These are phyloP conservation scores for Lasius fuliginosus DNA, from an alignment of 2,888 invertebrate species.

Conservation along the genomic window DNA sequence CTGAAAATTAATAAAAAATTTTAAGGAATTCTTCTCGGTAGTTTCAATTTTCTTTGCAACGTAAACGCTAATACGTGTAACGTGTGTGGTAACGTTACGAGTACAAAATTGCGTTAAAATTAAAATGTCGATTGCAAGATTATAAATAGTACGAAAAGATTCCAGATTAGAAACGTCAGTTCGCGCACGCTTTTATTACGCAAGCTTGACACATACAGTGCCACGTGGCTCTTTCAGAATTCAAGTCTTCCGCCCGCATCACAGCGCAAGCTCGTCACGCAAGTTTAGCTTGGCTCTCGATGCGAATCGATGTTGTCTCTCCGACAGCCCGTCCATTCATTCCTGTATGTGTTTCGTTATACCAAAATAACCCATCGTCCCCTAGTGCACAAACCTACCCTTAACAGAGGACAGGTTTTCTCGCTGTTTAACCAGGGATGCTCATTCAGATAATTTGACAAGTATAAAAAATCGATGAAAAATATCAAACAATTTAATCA, in stretches of 20 bases:
- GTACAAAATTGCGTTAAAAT: neutral
- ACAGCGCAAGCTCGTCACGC: slow-evolving; percentile 77
- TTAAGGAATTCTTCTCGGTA: neutral
- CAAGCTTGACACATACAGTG: neutral
- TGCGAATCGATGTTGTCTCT: slow-evolving; percentile 81
- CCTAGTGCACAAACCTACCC: neutral
- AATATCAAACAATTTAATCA: slow-evolving; percentile 16
- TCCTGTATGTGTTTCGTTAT: slow-evolving; percentile 24
- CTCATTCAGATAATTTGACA: neutral
- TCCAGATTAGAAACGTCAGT: neutral
- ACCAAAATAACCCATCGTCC: slow-evolving; percentile 47
- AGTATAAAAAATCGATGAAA: neutral
- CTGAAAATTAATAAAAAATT: neutral
- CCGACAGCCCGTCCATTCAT: slow-evolving; percentile 73
- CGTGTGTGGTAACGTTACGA: slow-evolving; percentile 1
- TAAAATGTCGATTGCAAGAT: neutral
- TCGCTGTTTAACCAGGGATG: neutral
- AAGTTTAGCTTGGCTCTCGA: slow-evolving; percentile 69
- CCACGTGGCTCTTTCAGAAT: slow-evolving; percentile 76
- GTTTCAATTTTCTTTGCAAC: neutral
- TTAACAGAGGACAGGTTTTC: slow-evolving; percentile 1
- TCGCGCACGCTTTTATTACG: neutral
- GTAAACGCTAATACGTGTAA: neutral
- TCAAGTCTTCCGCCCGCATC: slow-evolving; percentile 77
- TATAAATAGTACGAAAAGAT: neutral